phyloP scores from a whole-genome alignment of 2,797 vertebrate genomes.

The Chrosomus eos region DNA sequence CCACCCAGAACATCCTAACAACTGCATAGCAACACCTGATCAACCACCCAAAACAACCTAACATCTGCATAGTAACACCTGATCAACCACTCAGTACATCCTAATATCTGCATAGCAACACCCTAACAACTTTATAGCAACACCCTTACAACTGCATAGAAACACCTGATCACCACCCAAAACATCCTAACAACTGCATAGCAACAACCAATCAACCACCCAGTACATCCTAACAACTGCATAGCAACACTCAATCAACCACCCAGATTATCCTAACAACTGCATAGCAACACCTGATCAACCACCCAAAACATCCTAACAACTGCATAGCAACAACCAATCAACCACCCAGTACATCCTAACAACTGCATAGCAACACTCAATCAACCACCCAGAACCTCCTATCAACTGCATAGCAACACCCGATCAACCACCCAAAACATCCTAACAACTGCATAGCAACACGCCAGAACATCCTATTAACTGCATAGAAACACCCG shows the following conservation, averaged over 20 bases:
- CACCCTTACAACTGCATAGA: too few species aligned
- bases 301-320: neutral
- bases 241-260: neutral
- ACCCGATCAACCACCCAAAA: neutral
- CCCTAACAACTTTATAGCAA: fast-evolving
- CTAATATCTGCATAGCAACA: too few species aligned
- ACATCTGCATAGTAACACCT: too few species aligned
- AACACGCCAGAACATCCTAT: neutral
- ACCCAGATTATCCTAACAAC: neutral
- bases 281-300: neutral
- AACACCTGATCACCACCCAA: neutral
- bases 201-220: neutral
- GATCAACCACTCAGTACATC: too few species aligned
- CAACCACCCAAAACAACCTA: too few species aligned
- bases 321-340: neutral
- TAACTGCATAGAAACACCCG: neutral
- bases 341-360: neutral
- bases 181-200: neutral
- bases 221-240: neutral
- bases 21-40: neutral
- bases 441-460: neutral
- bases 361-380: neutral
- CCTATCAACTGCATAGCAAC: neutral
- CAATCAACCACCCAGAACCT: fast-evolving
- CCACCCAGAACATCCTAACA: neutral